Percentiles rank a stretch among this genome's conserved stretches.
These are phyloP conservation scores for Cephus sareptanus DNA, from an alignment of 2,888 invertebrate species.

Conservation along the genomic window DNA sequence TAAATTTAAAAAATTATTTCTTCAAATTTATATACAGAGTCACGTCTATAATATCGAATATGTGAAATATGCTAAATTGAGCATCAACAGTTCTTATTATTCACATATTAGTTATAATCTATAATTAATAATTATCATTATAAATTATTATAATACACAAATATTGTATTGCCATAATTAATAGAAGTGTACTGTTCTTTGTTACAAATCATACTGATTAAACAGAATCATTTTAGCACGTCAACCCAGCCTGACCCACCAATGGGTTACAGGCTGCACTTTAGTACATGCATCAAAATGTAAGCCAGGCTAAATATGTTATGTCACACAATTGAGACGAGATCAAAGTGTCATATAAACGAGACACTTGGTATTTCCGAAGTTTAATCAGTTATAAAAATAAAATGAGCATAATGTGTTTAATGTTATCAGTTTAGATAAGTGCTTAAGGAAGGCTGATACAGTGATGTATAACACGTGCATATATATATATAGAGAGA, in stretches of 20 bases:
- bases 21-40: too few relatives aligned
- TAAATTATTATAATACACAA: too few relatives aligned
- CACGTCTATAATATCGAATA: too few relatives aligned
- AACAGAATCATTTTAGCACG: neutral
- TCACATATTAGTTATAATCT: neutral
- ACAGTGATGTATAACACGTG: neutral
- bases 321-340: neutral
- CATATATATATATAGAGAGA: neutral
- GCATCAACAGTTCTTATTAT: neutral
- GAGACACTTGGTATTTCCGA: neutral
- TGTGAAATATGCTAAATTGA: neutral
- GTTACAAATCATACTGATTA: neutral
- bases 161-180: too few relatives aligned
- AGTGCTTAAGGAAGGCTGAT: neutral
- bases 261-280: neutral
- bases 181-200: neutral
- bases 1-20: neutral
- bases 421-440: neutral
- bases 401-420: conserved; percentile 11
- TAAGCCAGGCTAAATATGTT: neutral
- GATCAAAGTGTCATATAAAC: neutral
- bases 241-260: neutral
- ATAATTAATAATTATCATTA: neutral
- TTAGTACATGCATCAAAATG: neutral
- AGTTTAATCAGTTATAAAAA: conserved; percentile 1